These are phyloP conservation scores for Dugesia japonica DNA, from an alignment of 2,888 invertebrate genomes.

Conservation along the genomic window DNA sequence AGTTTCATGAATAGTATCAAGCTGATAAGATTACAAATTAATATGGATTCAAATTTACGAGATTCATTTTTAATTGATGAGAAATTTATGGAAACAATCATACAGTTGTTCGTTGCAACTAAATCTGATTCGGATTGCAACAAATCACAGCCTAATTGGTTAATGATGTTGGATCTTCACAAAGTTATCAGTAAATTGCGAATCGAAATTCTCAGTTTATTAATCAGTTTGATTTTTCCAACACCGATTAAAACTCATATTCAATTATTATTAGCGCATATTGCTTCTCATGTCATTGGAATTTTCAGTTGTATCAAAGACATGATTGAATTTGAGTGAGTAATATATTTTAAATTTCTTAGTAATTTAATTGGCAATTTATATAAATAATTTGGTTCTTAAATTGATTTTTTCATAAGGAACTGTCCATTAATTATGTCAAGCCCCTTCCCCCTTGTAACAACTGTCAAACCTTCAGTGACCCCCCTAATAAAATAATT, in stretches of 20 bases:
- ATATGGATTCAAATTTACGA: not conserved
- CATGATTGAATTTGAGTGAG: not conserved
- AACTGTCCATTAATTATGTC: too few species aligned
- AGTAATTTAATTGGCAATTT: too few species aligned
- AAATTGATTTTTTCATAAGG: too few species aligned
- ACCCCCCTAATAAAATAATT: too few species aligned
- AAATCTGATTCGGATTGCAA: not conserved
- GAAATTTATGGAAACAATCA: not conserved
- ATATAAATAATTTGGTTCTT: too few species aligned
- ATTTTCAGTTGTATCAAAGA: not conserved
- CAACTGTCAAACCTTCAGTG: too few species aligned
- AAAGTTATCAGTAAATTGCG: not conserved
- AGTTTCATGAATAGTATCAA: not conserved
- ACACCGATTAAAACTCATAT: not conserved
- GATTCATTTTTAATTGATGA: slow-evolving; percentile 16
- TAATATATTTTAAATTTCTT: too few species aligned
- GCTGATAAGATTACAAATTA: not conserved
- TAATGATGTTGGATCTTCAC: not conserved
- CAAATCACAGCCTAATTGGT: not conserved
- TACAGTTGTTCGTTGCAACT: not conserved
- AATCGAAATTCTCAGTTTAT: not conserved
- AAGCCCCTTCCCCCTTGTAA: too few species aligned
- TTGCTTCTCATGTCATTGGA: not conserved
- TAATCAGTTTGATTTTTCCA: not conserved
- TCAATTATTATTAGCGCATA: not conserved